Evolutionary conservation across 64 coral and sea anemone species (phyloP), one percentile per base, ranked within the genome.

Genomic region (Acropora yongei): DNA sequence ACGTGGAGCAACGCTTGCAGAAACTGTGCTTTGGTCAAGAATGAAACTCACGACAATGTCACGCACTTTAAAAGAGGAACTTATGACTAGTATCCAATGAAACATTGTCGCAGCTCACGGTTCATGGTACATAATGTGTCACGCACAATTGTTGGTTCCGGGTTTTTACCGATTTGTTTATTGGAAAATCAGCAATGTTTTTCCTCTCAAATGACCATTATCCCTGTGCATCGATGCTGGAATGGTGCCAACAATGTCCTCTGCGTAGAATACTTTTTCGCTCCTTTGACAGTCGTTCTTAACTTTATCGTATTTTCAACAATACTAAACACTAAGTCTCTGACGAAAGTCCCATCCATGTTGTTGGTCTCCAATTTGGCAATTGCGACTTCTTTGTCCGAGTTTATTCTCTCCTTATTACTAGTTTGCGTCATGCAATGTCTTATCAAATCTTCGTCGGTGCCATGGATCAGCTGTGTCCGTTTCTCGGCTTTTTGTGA

Each of bases 401-500:
- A 18, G 39, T 96, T 47, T 96, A 96, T 40, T 79, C 78, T 13
- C 53, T 96, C 44, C 77, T 57, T 0, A 72, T 96, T 6, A 90
- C 92, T 17, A 53, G 67, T 5, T 76, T 91, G 7, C 91, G 95
- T 41, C 89, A 93, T 67, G 83, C 57, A 10, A 3, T 85, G 4
- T 39, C 82, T 13, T 96, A 91, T 63, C 18, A 76, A 30, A 13
- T 49, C 10, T 94, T 91, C 46, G 14, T 69, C 12, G 41, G 3
- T 1, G 75, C 71, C 42, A 48, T 96, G 66, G 68, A 68, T 72
- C 18, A 17, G 5, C 66, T 96, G 8, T 96, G 95, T 77, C 76
- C 88, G 5, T 13, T 90, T 10, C 63, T 96, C 45, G 95, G 95
- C 8, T 93, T 96, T 83, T 14, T 93, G 76, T 96, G 95, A 91